phyloP scores from a whole-genome alignment of 2,113 vertebrate genomes.

The Emydura subglobosa region DNA sequence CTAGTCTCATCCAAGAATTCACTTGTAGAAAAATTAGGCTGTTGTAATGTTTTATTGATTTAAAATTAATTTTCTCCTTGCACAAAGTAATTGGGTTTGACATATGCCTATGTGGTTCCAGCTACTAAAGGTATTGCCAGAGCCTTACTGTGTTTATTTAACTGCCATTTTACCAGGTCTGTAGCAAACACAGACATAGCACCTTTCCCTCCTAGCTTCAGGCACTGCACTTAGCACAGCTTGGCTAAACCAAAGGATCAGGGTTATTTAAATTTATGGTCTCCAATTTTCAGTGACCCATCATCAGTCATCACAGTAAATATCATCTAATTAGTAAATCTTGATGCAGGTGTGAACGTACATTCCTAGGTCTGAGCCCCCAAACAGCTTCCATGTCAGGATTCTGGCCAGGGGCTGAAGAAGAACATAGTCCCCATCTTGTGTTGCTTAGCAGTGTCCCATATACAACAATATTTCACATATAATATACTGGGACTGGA shows the following conservation, averaged over 20 bases:
- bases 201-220: not conserved
- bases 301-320: not conserved
- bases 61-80: not conserved
- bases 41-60: not conserved
- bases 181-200: not conserved
- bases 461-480: not conserved
- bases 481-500: accelerated
- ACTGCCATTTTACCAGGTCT: not conserved
- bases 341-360: not conserved
- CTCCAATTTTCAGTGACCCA: not conserved
- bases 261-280: not conserved
- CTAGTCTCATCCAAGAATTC: not conserved
- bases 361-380: not conserved
- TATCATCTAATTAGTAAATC: not conserved
- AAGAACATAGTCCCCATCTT: not conserved
- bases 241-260: not conserved
- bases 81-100: not conserved
- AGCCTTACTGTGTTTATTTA: accelerated
- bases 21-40: not conserved
- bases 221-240: not conserved
- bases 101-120: not conserved
- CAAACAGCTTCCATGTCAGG: not conserved
- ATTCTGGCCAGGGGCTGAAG: not conserved
- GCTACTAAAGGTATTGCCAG: not conserved
- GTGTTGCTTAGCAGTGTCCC: not conserved